Evolutionary conservation across 2,888 invertebrate species (phyloP), one percentile per base, ranked within the genome.

Genomic region (Panzeria rudis): DNA sequence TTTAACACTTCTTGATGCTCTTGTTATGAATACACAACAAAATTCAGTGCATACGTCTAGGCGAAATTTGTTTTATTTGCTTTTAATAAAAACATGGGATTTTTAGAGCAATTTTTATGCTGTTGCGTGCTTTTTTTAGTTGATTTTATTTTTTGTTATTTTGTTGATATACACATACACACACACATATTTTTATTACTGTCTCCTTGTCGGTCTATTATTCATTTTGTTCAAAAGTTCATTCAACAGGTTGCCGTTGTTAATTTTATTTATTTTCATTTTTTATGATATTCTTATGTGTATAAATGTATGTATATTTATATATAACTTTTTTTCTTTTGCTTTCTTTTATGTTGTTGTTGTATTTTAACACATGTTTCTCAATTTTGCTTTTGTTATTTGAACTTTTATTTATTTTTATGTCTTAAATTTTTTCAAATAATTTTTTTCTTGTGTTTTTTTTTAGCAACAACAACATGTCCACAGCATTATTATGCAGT

Each of bases 241-340:
- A 78, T 75, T 73, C 85, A 85, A 85, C 85, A 85, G 85, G 85
- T 85, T 77, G 83, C 59, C 54, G 71, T 73, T 80, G 75, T 80
- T 83, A 78, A 81, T 84, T 59, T 81, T 79, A 83, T 79, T 86
- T 86, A 79, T 79, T 73, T 80, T 47, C 56, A 56, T 69, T 29
- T 71, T 84, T 77, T 62, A 62, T 83, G 78, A 87, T 84, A 71
- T 81, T 88, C 86, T 88, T 76, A 52, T 87, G 32, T 6, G 13
- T 11, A 29, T 59, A 7, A 8, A n/a, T n/a, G 11, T 29, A 7
- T 17, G 3, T 2, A 17, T 87, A 85, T 86, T 2, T n/a, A 41
- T 59, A 23, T 41, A 6, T 41, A 7, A 2, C 23, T 9, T 29
- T 29, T 62, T 62, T 47, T 15, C 20, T 62, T 44, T 76, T 69